Percentiles rank a stretch among this genome's conserved stretches.
Evolutionary conservation across 2,113 vertebrate species (phyloP).

Genomic region (Bothrops jararaca): DNA sequence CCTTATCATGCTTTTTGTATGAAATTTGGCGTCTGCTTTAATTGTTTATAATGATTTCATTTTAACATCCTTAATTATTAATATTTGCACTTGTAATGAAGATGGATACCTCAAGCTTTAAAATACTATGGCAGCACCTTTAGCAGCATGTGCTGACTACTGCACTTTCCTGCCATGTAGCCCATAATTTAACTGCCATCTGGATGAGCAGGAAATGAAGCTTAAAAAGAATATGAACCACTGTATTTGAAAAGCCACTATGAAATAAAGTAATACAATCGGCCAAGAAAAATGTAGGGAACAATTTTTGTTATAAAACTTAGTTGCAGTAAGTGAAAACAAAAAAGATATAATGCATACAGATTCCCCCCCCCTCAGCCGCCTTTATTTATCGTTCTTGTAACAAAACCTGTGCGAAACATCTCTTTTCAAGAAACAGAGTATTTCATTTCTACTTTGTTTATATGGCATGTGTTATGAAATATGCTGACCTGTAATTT

Average conservation of each 20-base stretch:
- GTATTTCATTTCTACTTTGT: constrained; percentile 14
- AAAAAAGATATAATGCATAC: not conserved
- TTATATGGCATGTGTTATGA: constrained; percentile 22
- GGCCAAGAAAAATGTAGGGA: constrained; percentile 17
- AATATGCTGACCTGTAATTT: constrained; percentile 14
- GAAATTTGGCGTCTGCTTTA: constrained; percentile 43
- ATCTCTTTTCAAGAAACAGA: not conserved
- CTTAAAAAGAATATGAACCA: constrained; percentile 24
- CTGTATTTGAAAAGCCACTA: constrained; percentile 12
- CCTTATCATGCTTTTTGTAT: constrained; percentile 28
- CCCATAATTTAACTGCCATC: constrained; percentile 33
- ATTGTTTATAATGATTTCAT: constrained; percentile 48
- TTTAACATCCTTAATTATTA: constrained; percentile 55
- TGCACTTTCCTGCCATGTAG: constrained; percentile 17
- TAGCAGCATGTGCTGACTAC: constrained; percentile 25
- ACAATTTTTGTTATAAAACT: not conserved
- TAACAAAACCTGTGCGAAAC: not conserved
- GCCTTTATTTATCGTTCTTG: not conserved
- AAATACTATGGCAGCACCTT: constrained; percentile 31
- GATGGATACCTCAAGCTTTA: constrained; percentile 54
- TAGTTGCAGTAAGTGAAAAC: not conserved
- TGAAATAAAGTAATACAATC: constrained; percentile 28
- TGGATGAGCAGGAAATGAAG: constrained; percentile 35
- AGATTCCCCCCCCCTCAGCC: not conserved
- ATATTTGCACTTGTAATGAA: constrained; percentile 55